These are phyloP conservation scores for Mormyrus hasselquistii DNA, from an alignment of 2,797 vertebrate species.

Conservation along the genomic window DNA sequence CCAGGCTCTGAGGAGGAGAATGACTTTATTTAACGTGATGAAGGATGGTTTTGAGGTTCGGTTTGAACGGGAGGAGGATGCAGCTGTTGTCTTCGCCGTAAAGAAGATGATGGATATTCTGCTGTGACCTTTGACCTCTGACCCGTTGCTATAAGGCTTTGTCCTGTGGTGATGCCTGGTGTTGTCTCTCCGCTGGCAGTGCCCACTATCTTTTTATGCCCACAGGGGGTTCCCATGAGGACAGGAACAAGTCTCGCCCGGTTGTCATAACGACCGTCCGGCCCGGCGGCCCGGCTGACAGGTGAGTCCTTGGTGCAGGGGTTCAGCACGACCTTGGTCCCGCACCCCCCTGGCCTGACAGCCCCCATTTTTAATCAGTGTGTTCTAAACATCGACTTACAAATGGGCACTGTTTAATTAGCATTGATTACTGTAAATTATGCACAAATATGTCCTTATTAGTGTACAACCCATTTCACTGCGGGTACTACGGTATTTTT, in stretches of 20 bases:
- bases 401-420: background rate
- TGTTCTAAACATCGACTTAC: background rate
- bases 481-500: background rate
- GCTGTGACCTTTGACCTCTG: background rate
- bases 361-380: background rate
- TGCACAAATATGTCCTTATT: background rate
- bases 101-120: background rate
- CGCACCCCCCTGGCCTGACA: background rate
- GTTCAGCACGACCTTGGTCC: background rate
- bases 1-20: background rate
- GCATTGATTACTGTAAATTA: background rate
- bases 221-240: slow-evolving; percentile 83
- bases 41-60: background rate
- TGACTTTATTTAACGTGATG: background rate
- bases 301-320: slow-evolving; percentile 53
- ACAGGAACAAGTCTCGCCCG: slow-evolving; percentile 96
- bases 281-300: slow-evolving; percentile 90
- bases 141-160: background rate
- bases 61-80: background rate
- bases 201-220: background rate
- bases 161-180: background rate
- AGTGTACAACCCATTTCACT: background rate
- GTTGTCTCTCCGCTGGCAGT: background rate
- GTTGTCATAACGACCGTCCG: slow-evolving; percentile 92
- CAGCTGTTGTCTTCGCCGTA: background rate